Evolutionary conservation across 2,113 vertebrate species (phyloP), one percentile per base, ranked within the genome.

Genomic region (Heteronetta atricapilla): DNA sequence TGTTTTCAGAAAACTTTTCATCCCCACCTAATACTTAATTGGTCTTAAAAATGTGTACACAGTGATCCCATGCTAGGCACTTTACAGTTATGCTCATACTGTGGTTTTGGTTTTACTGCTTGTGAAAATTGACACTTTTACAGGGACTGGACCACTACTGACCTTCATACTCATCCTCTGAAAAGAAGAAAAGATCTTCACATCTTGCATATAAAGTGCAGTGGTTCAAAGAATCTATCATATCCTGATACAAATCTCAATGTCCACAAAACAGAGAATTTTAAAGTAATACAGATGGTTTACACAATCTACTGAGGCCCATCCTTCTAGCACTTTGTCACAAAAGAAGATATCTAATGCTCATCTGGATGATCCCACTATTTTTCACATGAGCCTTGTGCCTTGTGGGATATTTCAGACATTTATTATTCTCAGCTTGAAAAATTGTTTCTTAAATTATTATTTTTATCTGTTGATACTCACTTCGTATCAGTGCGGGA

Each of bases 1-100:
- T 83, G 52, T 82, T 94, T 91, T 80, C 88, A 64, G 60, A 62
- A 96, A 95, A 72, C 64, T 79, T 92, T 77, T 96, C 31, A 70
- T 93, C 29, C 48, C 31, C 89, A 52, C 40, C 13, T 92, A 87
- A 48, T 82, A 53, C 56, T 69, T 89, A 73, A 87, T 94, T 92
- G 36, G 17, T 92, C 42, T 84, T 93, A 92, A 95, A 97, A 95
- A 74, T 31, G 13, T 31, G 88, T 53, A 16, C 6, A 78, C 26
- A 36, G 11, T 78, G 42, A 84, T 86, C 18, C 17, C 15, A 4
- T 14, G 21, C 56, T n/a, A 94, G 26, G 36, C 3, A 23, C 13
- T 74, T 87, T 4, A 46, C 11, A 58, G 25, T 73, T 72, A 64
- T 56, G 6, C 8, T 88, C 53, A 62, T 58, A 42, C 7, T 78